Conservation (phyloP, 2,888 invertebrate genomes). For the Xanthostigma xanthostigma region DNA sequence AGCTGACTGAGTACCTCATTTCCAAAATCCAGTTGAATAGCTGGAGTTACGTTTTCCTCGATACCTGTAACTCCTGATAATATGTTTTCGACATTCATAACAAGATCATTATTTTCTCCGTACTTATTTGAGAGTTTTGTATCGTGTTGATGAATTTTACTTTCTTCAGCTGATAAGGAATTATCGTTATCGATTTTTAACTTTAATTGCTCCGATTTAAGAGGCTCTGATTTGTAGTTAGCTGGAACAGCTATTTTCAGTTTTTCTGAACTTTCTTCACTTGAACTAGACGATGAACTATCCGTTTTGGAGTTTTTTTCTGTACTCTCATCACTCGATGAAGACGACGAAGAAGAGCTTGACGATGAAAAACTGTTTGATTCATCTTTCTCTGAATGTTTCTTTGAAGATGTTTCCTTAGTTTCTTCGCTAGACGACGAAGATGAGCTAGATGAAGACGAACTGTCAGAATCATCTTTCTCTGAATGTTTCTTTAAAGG, state of each 20-base stretch:
- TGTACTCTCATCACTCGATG: background rate
- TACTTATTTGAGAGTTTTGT: background rate
- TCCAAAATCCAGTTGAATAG: background rate
- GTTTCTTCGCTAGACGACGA: too few species aligned
- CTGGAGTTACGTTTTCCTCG: too few species aligned
- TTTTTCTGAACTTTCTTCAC: background rate
- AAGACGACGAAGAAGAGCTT: background rate
- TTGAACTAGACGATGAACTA: background rate
- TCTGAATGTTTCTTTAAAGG: too few species aligned
- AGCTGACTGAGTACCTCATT: background rate
- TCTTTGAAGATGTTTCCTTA: background rate
- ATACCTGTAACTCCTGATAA: too few species aligned
- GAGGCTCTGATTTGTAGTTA: background rate
- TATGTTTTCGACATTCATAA: too few species aligned
- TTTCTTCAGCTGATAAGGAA: background rate
- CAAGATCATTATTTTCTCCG: background rate
- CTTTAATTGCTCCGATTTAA: background rate
- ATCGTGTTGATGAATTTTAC: background rate
- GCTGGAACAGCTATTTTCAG: background rate
- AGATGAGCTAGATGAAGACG: background rate
- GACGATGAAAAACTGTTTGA: background rate
- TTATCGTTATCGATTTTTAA: background rate
- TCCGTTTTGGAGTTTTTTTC: background rate
- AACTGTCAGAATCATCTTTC: too few species aligned
- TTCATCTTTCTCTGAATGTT: background rate